Evolutionary conservation across 2,797 vertebrate genomes (phyloP), one percentile per base, ranked within the genome.

Genomic region (Falco columbarius): DNA sequence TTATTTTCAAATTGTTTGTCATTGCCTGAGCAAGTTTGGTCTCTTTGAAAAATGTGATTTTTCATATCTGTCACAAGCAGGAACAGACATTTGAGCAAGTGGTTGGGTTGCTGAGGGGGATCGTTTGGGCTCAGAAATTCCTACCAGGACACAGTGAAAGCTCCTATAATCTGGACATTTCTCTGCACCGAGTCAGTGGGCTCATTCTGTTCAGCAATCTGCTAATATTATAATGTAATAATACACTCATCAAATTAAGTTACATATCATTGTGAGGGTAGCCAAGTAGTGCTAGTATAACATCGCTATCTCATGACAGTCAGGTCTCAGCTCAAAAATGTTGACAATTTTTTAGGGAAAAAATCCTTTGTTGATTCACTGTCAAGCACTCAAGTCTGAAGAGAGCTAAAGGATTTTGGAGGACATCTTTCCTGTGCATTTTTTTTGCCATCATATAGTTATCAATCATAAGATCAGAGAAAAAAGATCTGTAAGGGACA

Each of bases 1-100:
- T n/a, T 96, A 77, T 97, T 97, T 96, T 93, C 76, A 90, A 93
- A 84, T 52, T 81, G 65, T 68, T 96, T 85, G 66, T 92, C 90
- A 80, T 14, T 81, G 51, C 80, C 91, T 87, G 16, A 81, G 51
- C 16, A 90, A 47, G 32, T 73, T 77, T 87, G n/a, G 54, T 85
- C 26, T 81, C 66, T 74, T 67, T 27, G 55, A 34, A 79, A 90
- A 86, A 58, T 12, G 13, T 17, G 24, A 59, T 81, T 84, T 86
- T 96, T 93, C 83, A 92, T 14, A 65, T 77, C 52, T 56, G 52
- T 62, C 84, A 40, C 36, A 76, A 85, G 51, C 44, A 93, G 49
- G 26, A 83, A 27, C 27, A 79, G 51, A 51, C n/a, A 63, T 56
- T 51, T 27, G 22, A 88, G 42, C 29, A 52, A 82, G 47, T 42